Conservation (phyloP, 2,888 invertebrate species). For the Sclerodermus sp. region DNA sequence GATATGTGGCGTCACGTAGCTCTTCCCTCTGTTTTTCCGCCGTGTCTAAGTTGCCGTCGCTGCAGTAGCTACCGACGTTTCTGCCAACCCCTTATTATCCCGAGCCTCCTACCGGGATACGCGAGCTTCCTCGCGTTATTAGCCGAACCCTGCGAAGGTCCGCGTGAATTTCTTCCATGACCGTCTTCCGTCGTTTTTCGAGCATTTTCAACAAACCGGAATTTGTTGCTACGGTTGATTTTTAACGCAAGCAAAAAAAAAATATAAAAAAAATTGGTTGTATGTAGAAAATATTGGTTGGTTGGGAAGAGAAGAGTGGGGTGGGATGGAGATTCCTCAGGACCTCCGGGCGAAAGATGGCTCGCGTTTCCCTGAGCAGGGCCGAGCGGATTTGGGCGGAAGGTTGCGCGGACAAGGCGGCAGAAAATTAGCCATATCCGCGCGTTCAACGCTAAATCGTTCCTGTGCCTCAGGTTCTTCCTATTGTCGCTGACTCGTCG, state of each 20-base stretch:
- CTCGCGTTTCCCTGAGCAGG: slow-evolving; percentile 18
- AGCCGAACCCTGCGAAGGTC: slow-evolving; percentile 30
- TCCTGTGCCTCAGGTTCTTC: slow-evolving; percentile 31
- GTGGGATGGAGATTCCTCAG: background rate
- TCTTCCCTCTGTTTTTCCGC: slow-evolving; percentile 4
- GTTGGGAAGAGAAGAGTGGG: background rate
- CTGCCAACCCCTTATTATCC: slow-evolving; percentile 38
- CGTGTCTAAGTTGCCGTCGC: background rate
- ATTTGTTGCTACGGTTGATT: no score
- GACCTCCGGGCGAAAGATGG: slow-evolving; percentile 9
- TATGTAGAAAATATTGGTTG: no score
- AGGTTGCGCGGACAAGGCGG: slow-evolving; percentile 43
- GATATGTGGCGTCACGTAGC: slow-evolving; percentile 10
- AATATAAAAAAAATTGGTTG: background rate
- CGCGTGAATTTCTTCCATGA: no score
- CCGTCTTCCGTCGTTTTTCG: no score
- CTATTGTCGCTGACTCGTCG: slow-evolving; percentile 44
- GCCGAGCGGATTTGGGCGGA: slow-evolving; percentile 30
- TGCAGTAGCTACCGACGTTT: background rate
- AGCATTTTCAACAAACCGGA: no score
- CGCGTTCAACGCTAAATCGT: slow-evolving; percentile 44
- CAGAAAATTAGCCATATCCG: slow-evolving; percentile 52
- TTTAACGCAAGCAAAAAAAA: background rate
- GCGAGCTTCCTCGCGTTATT: slow-evolving; percentile 28
- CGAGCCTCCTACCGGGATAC: slow-evolving; percentile 39